Base-by-base conservation (phyloP, 2,888 invertebrate genomes). In the Calephelis perditalis region DNA sequence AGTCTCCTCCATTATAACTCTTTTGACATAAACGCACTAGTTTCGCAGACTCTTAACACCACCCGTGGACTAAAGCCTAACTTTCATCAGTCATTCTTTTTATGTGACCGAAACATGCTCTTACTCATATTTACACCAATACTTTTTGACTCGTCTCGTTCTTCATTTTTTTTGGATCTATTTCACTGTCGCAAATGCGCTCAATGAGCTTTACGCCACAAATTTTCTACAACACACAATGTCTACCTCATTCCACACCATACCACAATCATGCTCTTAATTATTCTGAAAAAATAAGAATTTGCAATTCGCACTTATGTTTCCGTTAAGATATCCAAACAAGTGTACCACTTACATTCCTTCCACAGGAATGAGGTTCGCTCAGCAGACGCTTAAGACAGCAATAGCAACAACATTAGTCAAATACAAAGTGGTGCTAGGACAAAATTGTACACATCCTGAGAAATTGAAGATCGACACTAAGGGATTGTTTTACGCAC, bases 331-430 rank as follows among this genome's bases (percentile, higher is more conserved):
- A 26, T 26, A 26, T 26, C 3, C 26, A 26, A 26, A 26, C 4
- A 26, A 26, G 15, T 26, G 26, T 26, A 3, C 26, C 26, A 26
- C 26, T 26, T 26, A 26, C 26, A 26, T 3, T 26, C 26, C 26
- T 35, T 1, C 26, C 54, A 12, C 65, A 69, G 69, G 69, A 3
- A 49, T 58, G 45, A 65, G 69, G 7, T 68, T 67, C 37, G 69
- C 55, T 0, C 7, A 61, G 2, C 61, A 61, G 3, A 62, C 61
- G 12, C 0, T 66, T 3, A 26, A 60, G 3, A 58, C 26, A 11
- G 65, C 63, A 1, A 11, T 69, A 0, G 37, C 64, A 3, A 43
- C 57, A 0, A 7, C 68, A 1, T 45, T 65, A 4, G 45, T 68
- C 0, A 63, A 68, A 35, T 67, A 61, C 54, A 47, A 54, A 15